These are phyloP conservation scores for Romanomermis culicivorax DNA, from an alignment of 2,888 invertebrate species.

Conservation along the genomic window DNA sequence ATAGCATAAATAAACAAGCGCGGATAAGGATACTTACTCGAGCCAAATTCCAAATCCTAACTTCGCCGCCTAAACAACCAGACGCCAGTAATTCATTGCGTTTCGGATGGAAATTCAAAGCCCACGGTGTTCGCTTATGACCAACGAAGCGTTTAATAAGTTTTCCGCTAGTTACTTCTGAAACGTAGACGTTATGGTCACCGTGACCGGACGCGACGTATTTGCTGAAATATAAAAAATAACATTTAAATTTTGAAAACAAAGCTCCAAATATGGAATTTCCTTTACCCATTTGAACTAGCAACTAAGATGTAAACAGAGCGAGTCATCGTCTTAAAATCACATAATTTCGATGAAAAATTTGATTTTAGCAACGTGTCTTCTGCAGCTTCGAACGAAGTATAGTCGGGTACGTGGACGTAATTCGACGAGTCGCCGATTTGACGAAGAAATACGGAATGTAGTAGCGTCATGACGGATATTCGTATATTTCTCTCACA, in stretches of 20 bases:
- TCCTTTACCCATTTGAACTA: background rate
- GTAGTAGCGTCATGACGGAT: too few species aligned
- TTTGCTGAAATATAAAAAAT: constrained; percentile 7
- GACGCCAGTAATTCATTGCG: constrained; percentile 61
- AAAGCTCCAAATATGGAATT: background rate
- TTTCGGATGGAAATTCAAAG: constrained; percentile 60
- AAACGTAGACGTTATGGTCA: constrained; percentile 65
- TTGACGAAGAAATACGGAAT: too few species aligned
- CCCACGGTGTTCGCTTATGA: constrained; percentile 68
- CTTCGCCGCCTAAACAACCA: constrained; percentile 68
- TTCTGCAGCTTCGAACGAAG: background rate
- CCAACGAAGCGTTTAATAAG: constrained; percentile 53
- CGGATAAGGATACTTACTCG: too few species aligned
- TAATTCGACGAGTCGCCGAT: too few species aligned
- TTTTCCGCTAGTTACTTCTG: constrained; percentile 53
- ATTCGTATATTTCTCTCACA: too few species aligned
- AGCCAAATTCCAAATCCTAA: constrained; percentile 66
- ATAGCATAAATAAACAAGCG: too few species aligned
- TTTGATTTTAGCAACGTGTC: background rate
- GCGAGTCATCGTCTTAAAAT: background rate
- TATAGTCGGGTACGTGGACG: too few species aligned
- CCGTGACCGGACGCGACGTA: constrained; percentile 57
- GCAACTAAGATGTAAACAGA: background rate
- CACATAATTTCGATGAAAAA: background rate
- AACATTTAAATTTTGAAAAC: background rate